phyloP scores from a whole-genome alignment of 2,113 vertebrate genomes.

The Mobula hypostoma region DNA sequence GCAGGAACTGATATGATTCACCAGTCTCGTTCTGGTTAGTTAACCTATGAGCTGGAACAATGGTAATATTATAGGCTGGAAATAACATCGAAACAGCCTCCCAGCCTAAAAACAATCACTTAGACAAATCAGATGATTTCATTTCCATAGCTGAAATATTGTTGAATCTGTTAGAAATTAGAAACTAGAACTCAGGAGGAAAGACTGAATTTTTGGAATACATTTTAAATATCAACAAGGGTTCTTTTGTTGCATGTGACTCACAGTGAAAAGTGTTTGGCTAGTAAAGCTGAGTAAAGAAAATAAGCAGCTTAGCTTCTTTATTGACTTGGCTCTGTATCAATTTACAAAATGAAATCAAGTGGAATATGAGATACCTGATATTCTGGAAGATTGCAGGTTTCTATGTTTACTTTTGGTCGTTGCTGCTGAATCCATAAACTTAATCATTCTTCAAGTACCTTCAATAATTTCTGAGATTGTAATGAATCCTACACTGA shows the following conservation, averaged over 20 bases:
- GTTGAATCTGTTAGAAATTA: not conserved
- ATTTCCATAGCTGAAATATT: not conserved
- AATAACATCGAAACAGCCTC: not conserved
- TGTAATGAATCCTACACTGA: not conserved
- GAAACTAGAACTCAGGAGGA: not conserved
- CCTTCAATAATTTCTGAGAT: not conserved
- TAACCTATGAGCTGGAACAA: not conserved
- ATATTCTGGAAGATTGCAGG: not conserved
- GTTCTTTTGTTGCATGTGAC: not conserved
- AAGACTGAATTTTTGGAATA: not conserved
- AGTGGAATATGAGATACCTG: not conserved
- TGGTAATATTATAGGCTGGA: not conserved
- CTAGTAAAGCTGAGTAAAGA: not conserved
- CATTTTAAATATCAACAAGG: not conserved
- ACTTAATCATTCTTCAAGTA: not conserved
- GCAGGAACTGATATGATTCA: not conserved
- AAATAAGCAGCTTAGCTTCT: not conserved
- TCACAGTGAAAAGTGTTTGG: not conserved
- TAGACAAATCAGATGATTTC: not conserved
- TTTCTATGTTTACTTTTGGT: not conserved
- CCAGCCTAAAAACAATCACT: not conserved
- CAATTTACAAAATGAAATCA: not conserved
- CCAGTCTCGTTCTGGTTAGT: not conserved
- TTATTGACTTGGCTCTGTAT: not conserved
- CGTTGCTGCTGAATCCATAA: not conserved